Conservation (phyloP, 2,113 vertebrate species). For the Himantopus leucocephalus region DNA sequence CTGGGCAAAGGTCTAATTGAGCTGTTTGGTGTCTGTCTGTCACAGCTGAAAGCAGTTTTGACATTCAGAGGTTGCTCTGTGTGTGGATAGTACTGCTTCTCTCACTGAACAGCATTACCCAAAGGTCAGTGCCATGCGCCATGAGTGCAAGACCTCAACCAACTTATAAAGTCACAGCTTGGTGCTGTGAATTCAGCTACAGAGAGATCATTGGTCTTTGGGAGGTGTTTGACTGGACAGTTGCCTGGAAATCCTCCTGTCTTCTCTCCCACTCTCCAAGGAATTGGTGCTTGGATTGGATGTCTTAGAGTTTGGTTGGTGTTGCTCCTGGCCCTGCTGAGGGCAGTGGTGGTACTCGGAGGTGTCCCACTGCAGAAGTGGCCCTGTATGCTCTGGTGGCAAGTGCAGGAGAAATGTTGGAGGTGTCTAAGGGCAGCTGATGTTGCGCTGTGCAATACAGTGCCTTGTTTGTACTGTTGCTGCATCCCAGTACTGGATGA, state of each 20-base stretch:
- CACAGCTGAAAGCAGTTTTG: neutral
- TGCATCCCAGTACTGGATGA: neutral
- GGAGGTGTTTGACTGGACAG: neutral
- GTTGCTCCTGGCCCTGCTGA: neutral
- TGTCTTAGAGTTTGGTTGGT: neutral
- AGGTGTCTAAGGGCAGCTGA: neutral
- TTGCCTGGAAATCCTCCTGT: neutral
- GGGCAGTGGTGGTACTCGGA: neutral
- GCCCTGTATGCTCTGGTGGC: neutral
- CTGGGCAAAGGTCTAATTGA: neutral
- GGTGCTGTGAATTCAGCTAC: neutral
- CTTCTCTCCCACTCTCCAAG: neutral
- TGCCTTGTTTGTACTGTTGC: neutral
- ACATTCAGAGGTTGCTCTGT: neutral
- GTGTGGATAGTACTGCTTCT: neutral
- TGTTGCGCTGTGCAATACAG: neutral
- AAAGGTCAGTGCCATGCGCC: neutral
- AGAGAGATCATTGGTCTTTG: neutral
- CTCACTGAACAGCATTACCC: neutral
- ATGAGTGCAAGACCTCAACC: neutral
- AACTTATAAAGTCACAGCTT: fast-evolving
- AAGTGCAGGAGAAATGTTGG: neutral
- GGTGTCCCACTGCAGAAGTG: neutral
- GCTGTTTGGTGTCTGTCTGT: neutral
- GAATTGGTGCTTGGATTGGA: neutral